Evolutionary conservation across 30 jellyfish, hydroid and myxozoan species (phyloP), one percentile per base, ranked within the genome.

Genomic region (Calvadosia cruxmelitensis): DNA sequence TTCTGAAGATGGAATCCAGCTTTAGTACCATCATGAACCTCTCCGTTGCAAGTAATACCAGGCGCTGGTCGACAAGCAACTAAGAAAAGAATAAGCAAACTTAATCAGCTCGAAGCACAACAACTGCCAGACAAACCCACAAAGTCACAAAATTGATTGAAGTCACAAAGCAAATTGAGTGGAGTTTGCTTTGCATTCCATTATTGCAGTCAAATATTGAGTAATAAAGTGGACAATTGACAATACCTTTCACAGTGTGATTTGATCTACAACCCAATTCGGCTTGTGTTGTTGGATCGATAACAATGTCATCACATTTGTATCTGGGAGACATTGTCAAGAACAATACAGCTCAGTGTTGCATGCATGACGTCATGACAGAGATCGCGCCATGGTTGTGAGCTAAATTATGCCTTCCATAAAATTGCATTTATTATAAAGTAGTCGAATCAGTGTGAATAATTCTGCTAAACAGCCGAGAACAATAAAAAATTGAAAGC

Each of bases 261-360:
- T 89, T 89, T 27, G 67, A 66, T 66, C 52, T 78, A 61, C 98
- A 89, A 34, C 94, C 98, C 57, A 49, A 62, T 67, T 89, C 98
- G 0, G 98, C 71, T 35, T 89, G 98, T 5, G 89, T 84, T 27
- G 42, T 35, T 13, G 67, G 50, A 63, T 89, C 95, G 49, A 89
- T 89, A 61, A 73, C 93, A 24, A 95, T 91, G 10, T 63, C 79
- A 32, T 69, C 70, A 48, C 98, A 89, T 73, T 72, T 80, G 20
- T 72, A 80, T 66, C 93, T 80, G 57, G n/a, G n/a, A n/a, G n/a
- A n/a, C n/a, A n/a, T n/a, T n/a, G n/a, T n/a, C n/a, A n/a, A n/a
- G n/a, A n/a, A n/a, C n/a, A n/a, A n/a, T n/a, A n/a, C n/a, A n/a
- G n/a, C n/a, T n/a, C n/a, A n/a, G n/a, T n/a, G n/a, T n/a, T n/a